These are phyloP conservation scores for Boleophthalmus pectinirostris DNA, from an alignment of 2,113 vertebrate species.

Conservation along the genomic window DNA sequence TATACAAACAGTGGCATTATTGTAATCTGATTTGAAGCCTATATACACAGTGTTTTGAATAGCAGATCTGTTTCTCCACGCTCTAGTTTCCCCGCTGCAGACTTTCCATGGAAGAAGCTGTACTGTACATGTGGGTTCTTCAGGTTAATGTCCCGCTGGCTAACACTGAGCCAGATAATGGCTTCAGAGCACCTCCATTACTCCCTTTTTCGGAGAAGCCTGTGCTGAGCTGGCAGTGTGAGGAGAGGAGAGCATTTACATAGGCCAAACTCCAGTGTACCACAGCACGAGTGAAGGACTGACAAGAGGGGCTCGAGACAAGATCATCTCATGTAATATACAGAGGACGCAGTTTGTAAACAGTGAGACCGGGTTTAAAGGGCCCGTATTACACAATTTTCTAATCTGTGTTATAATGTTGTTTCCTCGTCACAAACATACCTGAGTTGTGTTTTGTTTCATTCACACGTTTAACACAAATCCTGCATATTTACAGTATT, in stretches of 20 bases:
- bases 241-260: constrained; percentile 64
- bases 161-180: constrained; percentile 57
- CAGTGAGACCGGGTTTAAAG: not conserved
- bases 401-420: too few relatives aligned
- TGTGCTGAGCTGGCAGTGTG: constrained; percentile 67
- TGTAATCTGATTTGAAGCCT: not conserved
- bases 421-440: too few relatives aligned
- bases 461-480: too few relatives aligned
- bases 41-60: constrained; percentile 19
- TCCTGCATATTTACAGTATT: too few relatives aligned
- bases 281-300: not conserved
- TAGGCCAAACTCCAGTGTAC: constrained; percentile 47
- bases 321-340: not conserved
- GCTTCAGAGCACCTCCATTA: constrained; percentile 51
- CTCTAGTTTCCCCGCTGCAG: constrained; percentile 7
- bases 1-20: not conserved
- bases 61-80: constrained; percentile 23
- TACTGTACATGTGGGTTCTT: constrained; percentile 54
- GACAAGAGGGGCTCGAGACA: not conserved
- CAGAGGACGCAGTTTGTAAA: not conserved
- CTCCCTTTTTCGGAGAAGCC: constrained; percentile 54
- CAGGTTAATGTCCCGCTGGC: constrained; percentile 65
- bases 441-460: too few relatives aligned
- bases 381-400: too few relatives aligned
- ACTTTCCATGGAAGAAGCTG: constrained; percentile 45